Conservation (phyloP, 2,113 vertebrate species). For the Lampris megalopsis region DNA sequence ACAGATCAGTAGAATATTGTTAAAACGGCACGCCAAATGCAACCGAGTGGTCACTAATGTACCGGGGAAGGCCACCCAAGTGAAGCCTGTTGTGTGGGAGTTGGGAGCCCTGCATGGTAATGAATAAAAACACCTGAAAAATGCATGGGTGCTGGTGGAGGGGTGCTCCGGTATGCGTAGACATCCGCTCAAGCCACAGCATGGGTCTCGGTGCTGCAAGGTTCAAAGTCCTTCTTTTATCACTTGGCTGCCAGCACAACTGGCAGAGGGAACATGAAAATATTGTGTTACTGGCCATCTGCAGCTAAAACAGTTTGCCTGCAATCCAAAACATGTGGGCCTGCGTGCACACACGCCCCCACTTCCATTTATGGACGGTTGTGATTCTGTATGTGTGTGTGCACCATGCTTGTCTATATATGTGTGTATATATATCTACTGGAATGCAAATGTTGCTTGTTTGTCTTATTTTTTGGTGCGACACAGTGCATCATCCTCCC, state of each 20-base stretch:
- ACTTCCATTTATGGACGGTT: neutral
- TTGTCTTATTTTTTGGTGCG: neutral
- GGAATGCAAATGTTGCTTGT: neutral
- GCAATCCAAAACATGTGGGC: constrained; percentile 56
- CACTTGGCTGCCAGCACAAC: constrained; percentile 61
- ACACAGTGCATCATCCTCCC: constrained; percentile 39
- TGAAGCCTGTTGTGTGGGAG: too few species aligned
- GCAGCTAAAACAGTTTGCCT: constrained; percentile 67
- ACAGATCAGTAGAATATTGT: too few species aligned
- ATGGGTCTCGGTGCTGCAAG: constrained; percentile 47
- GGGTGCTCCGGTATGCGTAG: constrained; percentile 18
- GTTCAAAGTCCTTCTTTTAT: constrained; percentile 71
- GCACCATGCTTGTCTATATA: constrained; percentile 26
- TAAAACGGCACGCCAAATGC: too few species aligned
- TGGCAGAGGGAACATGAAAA: constrained; percentile 70
- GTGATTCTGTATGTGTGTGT: constrained; percentile 1
- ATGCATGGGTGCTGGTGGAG: constrained; percentile 22
- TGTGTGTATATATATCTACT: neutral
- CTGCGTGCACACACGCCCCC: constrained; percentile 21
- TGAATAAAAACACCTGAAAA: neutral
- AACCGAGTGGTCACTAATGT: too few species aligned
- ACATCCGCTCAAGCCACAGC: constrained; percentile 45
- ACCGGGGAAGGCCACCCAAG: too few species aligned
- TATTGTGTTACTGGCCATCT: constrained; percentile 73
- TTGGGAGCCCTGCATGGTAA: too few species aligned